phyloP scores from a whole-genome alignment of 2,797 vertebrate genomes.

The Leuciscus waleckii region DNA sequence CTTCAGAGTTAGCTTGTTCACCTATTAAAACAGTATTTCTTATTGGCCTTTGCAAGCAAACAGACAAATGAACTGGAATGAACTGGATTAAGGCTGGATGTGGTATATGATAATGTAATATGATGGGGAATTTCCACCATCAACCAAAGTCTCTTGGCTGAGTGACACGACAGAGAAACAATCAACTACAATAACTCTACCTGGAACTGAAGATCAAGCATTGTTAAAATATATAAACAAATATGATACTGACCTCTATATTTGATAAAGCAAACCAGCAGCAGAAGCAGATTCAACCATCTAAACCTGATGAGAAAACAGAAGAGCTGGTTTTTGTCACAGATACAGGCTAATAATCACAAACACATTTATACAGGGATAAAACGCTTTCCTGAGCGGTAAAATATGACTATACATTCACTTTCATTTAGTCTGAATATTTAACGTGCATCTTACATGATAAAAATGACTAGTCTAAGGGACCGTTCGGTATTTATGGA shows the following conservation, averaged over 20 bases:
- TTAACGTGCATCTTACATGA: background rate
- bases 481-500: too few species aligned
- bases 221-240: too few species aligned
- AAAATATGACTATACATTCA: background rate
- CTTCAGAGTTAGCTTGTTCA: too few species aligned
- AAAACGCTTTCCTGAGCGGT: background rate
- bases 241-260: background rate
- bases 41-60: too few species aligned
- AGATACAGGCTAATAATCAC: background rate
- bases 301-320: background rate
- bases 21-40: too few species aligned
- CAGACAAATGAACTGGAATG: too few species aligned
- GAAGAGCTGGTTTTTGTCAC: background rate
- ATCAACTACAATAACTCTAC: background rate
- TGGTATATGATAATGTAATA: too few species aligned
- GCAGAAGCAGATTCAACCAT: background rate
- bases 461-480: background rate
- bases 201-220: background rate
- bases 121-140: too few species aligned
- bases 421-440: background rate
- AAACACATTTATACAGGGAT: background rate
- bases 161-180: too few species aligned
- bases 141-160: background rate
- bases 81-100: too few species aligned
- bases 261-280: background rate